These are phyloP conservation scores for Cotesia congregata DNA, from an alignment of 2,888 invertebrate species.

Conservation along the genomic window DNA sequence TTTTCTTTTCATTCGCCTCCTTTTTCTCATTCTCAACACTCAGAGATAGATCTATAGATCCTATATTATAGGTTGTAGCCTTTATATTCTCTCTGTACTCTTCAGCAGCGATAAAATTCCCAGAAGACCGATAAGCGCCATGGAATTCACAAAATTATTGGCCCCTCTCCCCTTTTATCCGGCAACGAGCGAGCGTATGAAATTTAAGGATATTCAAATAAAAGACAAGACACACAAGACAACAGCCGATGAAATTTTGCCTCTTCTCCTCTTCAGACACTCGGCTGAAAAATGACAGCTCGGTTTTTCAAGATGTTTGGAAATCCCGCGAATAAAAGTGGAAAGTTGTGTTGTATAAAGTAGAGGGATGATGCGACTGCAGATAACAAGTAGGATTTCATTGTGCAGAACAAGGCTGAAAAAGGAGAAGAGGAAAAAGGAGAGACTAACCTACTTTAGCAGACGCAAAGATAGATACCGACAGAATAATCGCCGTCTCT, in stretches of 20 bases:
- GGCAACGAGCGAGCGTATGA: neutral
- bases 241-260: neutral
- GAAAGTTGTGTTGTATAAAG: neutral
- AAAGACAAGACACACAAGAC: neutral
- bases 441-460: slow-evolving; percentile 25
- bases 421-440: neutral
- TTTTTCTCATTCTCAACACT: slow-evolving; percentile 17
- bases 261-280: neutral
- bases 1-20: slow-evolving; percentile 37
- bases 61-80: no score
- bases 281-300: neutral
- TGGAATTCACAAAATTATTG: slow-evolving; percentile 17
- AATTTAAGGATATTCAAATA: neutral
- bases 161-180: neutral
- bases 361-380: neutral
- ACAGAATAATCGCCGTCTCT: slow-evolving; percentile 6
- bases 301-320: neutral
- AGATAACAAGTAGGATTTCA: neutral
- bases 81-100: slow-evolving; percentile 21
- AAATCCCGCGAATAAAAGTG: neutral
- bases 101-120: slow-evolving; percentile 37
- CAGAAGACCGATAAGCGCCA: slow-evolving; percentile 18
- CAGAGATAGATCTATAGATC: neutral
- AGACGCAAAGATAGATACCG: slow-evolving; percentile 2
- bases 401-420: neutral